Evolutionary conservation across 2,797 vertebrate genomes (phyloP), one percentile per base, ranked within the genome.

Genomic region (Scleropages formosus): DNA sequence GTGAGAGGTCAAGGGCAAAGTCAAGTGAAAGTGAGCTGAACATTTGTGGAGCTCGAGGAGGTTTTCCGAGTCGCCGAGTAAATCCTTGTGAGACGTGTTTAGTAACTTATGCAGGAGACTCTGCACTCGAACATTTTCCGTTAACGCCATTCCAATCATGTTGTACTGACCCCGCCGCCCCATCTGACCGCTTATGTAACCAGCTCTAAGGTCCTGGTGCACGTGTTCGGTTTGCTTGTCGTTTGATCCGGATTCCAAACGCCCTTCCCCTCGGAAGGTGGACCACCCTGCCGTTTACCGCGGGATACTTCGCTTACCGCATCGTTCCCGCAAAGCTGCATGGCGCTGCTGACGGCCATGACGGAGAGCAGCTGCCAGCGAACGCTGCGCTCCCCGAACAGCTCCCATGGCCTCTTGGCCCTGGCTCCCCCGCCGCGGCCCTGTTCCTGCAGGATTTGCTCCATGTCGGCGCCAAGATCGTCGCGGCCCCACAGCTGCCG

Each of bases 321-420:
- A 82, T 96, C 94, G 0, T 96, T 96, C 0, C 95, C 94, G 0
- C 95, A 96, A 75, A 97, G 93, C 86, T 97, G 95, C 95, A 96
- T 94, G 84, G 95, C 93, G 0, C 95, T 94, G 90, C 94, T 94
- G 84, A 96, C 88, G 75, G 96, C 81, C 3, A 94, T 64, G n/a
- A 96, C 82, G 7, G 92, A 90, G 53, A 89, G 79, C 81, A 96
- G 90, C 85, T 95, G 96, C 92, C 94, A 92, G 84, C 93, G 90
- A 68, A 95, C 79, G 0, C 87, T 82, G 4, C 77, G 88, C 16
- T 93, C 94, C 12, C 49, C 64, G 26, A 96, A 86, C 8, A 97
- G 91, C 64, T 95, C 93, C 93, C 93, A 94, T 0, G 91, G 93
- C 1, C 80, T 84, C 69, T 83, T 87, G 0, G 92, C 80, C 2